Evolutionary conservation across 1,140 invertebrate species (phyloP).

Genomic region (Pseudomyrmex gracilis): DNA sequence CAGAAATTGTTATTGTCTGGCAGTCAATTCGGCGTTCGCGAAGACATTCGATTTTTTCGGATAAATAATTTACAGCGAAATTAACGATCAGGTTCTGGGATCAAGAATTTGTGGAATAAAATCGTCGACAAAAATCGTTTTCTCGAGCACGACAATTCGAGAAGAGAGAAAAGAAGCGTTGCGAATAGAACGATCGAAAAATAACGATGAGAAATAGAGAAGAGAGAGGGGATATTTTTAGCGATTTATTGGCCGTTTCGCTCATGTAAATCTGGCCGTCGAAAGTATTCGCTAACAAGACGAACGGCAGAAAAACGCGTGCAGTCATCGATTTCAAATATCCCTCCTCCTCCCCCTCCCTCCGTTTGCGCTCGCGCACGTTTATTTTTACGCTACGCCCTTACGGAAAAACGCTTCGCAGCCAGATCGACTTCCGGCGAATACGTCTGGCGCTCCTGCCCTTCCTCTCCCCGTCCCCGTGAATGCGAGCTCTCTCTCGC

Average conservation of each 20-base stretch:
- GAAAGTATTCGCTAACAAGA: constrained; percentile 61
- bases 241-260: constrained; percentile 73
- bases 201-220: constrained; percentile 61
- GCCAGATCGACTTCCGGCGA: constrained; percentile 51
- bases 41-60: no score
- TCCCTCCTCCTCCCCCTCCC: background rate
- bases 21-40: no score
- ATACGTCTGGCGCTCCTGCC: constrained; percentile 18
- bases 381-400: constrained; percentile 61
- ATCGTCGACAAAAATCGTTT: constrained; percentile 38
- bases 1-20: no score
- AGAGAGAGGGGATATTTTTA: constrained; percentile 66
- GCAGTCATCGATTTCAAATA: constrained; percentile 66
- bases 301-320: constrained; percentile 33
- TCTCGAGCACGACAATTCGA: constrained; percentile 20
- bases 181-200: constrained; percentile 51
- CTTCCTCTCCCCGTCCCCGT: background rate
- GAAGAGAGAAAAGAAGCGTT: constrained; percentile 11
- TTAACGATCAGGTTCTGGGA: constrained; percentile 38
- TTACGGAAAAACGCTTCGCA: constrained; percentile 45
- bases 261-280: constrained; percentile 66
- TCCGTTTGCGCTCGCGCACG: constrained; percentile 1
- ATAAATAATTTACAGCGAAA: background rate
- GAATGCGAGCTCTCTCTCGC: background rate
- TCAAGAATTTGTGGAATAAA: constrained; percentile 1